These are phyloP conservation scores for Malurus elegans DNA, from an alignment of 2,113 vertebrate genomes.

Conservation along the genomic window DNA sequence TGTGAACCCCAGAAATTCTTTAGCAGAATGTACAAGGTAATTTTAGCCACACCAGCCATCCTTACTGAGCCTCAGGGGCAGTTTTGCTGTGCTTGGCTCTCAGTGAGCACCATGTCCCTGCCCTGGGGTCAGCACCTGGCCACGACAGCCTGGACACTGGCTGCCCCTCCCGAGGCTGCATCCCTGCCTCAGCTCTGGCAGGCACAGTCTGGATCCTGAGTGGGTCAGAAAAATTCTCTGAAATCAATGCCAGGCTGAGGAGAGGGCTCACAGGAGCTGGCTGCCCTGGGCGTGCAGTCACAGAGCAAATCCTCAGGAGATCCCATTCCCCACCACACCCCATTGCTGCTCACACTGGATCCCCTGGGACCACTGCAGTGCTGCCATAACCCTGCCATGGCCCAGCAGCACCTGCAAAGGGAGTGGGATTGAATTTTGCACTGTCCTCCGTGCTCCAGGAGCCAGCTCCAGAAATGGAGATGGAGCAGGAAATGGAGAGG, in stretches of 20 bases:
- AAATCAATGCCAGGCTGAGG: not conserved
- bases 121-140: not conserved
- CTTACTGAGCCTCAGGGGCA: not conserved
- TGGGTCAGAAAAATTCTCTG: accelerated
- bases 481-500: too few species aligned
- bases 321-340: not conserved
- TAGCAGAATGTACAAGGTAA: too few species aligned
- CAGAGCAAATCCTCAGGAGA: not conserved
- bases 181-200: accelerated
- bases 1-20: not conserved
- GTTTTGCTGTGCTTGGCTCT: not conserved
- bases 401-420: not conserved
- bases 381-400: accelerated
- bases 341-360: accelerated
- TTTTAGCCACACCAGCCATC: not conserved
- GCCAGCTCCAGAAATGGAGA: not conserved
- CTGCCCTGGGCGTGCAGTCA: not conserved
- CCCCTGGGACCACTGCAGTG: accelerated
- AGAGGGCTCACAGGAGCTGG: accelerated
- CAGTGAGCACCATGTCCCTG: accelerated
- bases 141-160: too few species aligned
- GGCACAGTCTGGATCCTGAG: accelerated
- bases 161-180: not conserved
- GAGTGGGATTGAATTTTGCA: not conserved
- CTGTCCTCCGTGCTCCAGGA: not conserved